Conservation (phyloP, 2,113 vertebrate species). For the Misgurnus mizolepis region DNA sequence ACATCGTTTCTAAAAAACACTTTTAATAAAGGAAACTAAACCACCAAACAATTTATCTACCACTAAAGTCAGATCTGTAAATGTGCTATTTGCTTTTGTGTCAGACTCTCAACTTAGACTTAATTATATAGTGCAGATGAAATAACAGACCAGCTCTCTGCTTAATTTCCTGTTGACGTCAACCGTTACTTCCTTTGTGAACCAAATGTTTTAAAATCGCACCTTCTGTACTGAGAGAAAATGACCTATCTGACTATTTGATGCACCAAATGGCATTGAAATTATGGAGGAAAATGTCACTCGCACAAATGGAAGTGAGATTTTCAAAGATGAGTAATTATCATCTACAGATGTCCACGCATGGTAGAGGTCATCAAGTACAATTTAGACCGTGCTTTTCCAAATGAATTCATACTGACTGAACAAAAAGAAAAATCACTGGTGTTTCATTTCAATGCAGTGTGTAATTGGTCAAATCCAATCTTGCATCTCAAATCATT, state of each 20-base stretch:
- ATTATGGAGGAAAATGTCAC: slow-evolving; percentile 21
- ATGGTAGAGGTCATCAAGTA: not conserved
- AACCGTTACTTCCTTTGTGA: slow-evolving; percentile 61
- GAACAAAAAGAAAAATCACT: not conserved
- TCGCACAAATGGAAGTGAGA: slow-evolving; percentile 23
- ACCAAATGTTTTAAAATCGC: slow-evolving; percentile 44
- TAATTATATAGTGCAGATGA: slow-evolving; percentile 71
- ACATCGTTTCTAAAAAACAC: not conserved
- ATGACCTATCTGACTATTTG: slow-evolving; percentile 41
- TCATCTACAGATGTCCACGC: slow-evolving; percentile 17
- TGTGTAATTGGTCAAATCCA: not conserved
- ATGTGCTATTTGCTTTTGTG: slow-evolving; percentile 63
- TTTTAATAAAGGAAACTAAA: slow-evolving; percentile 30
- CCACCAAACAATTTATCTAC: slow-evolving; percentile 25
- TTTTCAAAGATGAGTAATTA: slow-evolving; percentile 18
- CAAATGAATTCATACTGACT: not conserved
- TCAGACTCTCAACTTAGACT: slow-evolving; percentile 67
- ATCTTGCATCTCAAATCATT: too few species aligned
- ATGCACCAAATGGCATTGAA: slow-evolving; percentile 40
- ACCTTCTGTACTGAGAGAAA: slow-evolving; percentile 44
- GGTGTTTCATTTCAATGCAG: not conserved
- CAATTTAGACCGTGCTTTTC: not conserved
- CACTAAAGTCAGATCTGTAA: slow-evolving; percentile 60
- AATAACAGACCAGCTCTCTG: slow-evolving; percentile 64
- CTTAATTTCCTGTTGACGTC: slow-evolving; percentile 67